phyloP scores from a whole-genome alignment of 1,140 invertebrate genomes.

The Drosophila malerkotliana region DNA sequence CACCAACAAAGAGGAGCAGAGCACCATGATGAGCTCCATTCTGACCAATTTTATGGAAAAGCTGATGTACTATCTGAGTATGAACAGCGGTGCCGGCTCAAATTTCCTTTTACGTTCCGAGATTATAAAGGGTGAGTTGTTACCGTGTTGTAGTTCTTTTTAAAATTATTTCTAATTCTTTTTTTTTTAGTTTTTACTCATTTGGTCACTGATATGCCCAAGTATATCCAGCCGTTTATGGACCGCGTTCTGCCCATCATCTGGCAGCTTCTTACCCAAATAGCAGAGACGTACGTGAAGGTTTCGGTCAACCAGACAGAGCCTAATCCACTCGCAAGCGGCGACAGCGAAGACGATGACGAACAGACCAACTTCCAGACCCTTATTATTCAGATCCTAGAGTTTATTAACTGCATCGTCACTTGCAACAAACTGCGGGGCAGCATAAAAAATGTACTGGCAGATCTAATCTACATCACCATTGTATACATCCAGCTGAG shows the following conservation, averaged over 20 bases:
- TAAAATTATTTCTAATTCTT: not conserved
- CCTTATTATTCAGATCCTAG: slow-evolving; percentile 91
- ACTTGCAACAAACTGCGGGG: slow-evolving; percentile 87
- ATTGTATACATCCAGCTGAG: slow-evolving; percentile 89
- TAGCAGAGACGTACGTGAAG: slow-evolving; percentile 85
- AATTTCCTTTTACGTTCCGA: slow-evolving; percentile 90
- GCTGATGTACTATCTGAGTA: slow-evolving; percentile 87
- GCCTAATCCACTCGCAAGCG: slow-evolving; percentile 58
- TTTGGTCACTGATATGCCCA: slow-evolving; percentile 88
- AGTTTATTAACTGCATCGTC: slow-evolving; percentile 88
- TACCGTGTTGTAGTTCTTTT: not conserved
- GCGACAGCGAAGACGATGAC: slow-evolving; percentile 84
- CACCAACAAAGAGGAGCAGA: slow-evolving; percentile 88
- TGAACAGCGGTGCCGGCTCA: slow-evolving; percentile 86
- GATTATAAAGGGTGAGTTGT: slow-evolving; percentile 87
- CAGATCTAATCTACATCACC: slow-evolving; percentile 90
- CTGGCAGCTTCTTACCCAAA: slow-evolving; percentile 89
- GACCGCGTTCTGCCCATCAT: slow-evolving; percentile 88
- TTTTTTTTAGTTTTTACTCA: slow-evolving; percentile 85
- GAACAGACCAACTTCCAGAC: slow-evolving; percentile 90
- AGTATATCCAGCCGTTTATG: slow-evolving; percentile 87
- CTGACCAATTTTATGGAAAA: slow-evolving; percentile 90
- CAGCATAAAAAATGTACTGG: slow-evolving; percentile 88
- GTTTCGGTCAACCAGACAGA: slow-evolving; percentile 80
- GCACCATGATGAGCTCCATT: slow-evolving; percentile 88